These are phyloP conservation scores for Myxocyprinus asiaticus DNA, from an alignment of 2,113 vertebrate genomes.

Conservation along the genomic window DNA sequence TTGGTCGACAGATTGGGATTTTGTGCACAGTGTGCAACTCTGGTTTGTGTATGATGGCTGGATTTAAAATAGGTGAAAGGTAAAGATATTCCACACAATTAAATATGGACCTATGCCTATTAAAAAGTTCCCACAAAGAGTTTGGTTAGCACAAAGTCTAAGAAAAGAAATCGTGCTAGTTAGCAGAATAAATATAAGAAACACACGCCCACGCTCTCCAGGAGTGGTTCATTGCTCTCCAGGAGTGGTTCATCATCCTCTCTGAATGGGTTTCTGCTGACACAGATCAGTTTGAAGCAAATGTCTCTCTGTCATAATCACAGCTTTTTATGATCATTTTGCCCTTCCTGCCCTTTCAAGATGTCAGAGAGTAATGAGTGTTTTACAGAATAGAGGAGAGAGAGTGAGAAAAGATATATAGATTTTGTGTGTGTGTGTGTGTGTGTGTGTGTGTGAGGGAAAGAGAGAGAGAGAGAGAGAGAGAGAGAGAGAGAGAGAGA, in stretches of 20 bases:
- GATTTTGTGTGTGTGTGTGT: conserved; percentile 65
- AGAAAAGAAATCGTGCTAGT: background rate
- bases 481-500: conserved; percentile 11
- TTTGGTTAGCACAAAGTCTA: background rate
- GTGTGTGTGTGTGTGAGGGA: conserved; percentile 51
- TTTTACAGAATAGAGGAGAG: conserved; percentile 61
- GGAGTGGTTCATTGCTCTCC: conserved; percentile 6
- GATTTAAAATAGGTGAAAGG: conserved; percentile 46
- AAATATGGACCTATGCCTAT: conserved; percentile 8
- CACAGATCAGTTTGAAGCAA: conserved; percentile 69
- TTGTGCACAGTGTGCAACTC: conserved; percentile 58
- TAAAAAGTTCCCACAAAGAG: background rate
- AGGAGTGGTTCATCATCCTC: conserved; percentile 57
- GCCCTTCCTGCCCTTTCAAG: conserved; percentile 76
- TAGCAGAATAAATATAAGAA: background rate
- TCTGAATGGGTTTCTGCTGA: conserved; percentile 60
- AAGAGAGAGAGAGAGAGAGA: background rate
- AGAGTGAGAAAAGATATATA: conserved; percentile 4
- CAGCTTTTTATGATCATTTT: conserved; percentile 77
- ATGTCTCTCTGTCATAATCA: conserved; percentile 74
- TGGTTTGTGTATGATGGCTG: conserved; percentile 55
- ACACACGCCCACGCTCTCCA: conserved; percentile 11
- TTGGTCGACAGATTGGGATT: conserved; percentile 62
- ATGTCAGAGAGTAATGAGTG: conserved; percentile 72
- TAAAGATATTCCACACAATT: conserved; percentile 55